Evolutionary conservation across 2,113 vertebrate species (phyloP), one percentile per base, ranked within the genome.

Genomic region (Guaruba guarouba): DNA sequence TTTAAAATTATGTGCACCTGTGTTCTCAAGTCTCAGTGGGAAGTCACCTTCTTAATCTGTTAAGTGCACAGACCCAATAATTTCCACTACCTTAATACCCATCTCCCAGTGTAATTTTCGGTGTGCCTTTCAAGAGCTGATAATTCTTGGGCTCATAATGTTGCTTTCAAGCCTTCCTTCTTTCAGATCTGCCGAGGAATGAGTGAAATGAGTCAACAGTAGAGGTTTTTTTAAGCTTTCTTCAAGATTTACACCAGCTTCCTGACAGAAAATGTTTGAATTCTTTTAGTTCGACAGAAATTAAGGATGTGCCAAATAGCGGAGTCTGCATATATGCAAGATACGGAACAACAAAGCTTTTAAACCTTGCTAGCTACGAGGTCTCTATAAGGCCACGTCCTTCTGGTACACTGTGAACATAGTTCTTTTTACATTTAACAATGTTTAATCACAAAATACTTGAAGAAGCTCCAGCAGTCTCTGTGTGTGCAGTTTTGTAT

Each of bases 161-260:
- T 80, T 88, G 85, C 95, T 96, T 97, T 96, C 73, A 93, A 82
- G 74, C 90, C 73, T 91, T 88, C 82, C 77, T 92, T 73, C 76
- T 88, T 86, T 95, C 92, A 90, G 82, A 85, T 93, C 94, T 94
- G 93, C 79, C 70, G 87, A 75, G 88, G 80, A 95, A 90, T 88
- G 82, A 97, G 94, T 92, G 96, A 96, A 96, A 94, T 97, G 91
- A 97, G 90, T 94, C 88, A 97, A 96, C 96, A 91, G 83, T 29
- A 62, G 70, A 95, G 79, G 68, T 52, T 85, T 96, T 96, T 97
- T 96, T 88, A 96, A 86, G 82, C 68, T 71, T 95, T 71, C 82
- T 81, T 89, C 91, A 70, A 77, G 84, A 81, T 88, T 79, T 92
- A 69, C 78, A 78, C 83, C 87, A 92, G 80, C 82, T 93, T 85